Conservation (phyloP, 2,888 invertebrate species). For the Cephus rjabovi region DNA sequence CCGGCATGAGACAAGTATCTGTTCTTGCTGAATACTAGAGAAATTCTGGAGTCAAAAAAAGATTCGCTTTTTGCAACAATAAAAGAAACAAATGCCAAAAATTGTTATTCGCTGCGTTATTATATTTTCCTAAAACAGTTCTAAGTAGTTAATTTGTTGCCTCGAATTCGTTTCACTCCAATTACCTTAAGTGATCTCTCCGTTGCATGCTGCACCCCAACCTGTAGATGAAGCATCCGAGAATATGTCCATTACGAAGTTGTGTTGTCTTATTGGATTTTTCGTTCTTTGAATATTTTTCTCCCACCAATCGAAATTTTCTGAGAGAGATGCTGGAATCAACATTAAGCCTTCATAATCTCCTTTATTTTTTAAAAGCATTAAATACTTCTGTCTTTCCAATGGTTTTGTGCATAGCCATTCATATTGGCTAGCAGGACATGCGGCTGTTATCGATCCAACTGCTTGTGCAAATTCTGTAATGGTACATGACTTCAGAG, state of each 20-base stretch:
- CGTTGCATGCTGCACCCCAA: no score
- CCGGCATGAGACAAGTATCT: no score
- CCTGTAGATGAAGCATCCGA: neutral
- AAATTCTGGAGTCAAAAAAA: no score
- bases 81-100: no score
- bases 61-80: no score
- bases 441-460: slow-evolving; percentile 29
- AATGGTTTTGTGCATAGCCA: slow-evolving; percentile 22
- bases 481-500: slow-evolving; percentile 2
- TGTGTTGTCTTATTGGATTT: slow-evolving; percentile 17
- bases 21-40: no score
- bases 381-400: slow-evolving; percentile 15
- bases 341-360: slow-evolving; percentile 21
- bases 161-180: slow-evolving; percentile 13
- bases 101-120: no score
- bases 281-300: slow-evolving; percentile 11
- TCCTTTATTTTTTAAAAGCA: slow-evolving; percentile 12
- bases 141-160: slow-evolving; percentile 14
- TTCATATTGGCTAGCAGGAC: slow-evolving; percentile 16
- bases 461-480: slow-evolving; percentile 17
- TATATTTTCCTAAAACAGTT: no score
- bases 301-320: slow-evolving; percentile 24
- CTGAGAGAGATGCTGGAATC: slow-evolving; percentile 9
- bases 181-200: neutral
- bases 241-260: slow-evolving; percentile 18